A percentile compares a stretch with the other conserved stretches of the same genome.
Conservation (phyloP, 2,888 invertebrate genomes). For the Hoplodrina ambigua region DNA sequence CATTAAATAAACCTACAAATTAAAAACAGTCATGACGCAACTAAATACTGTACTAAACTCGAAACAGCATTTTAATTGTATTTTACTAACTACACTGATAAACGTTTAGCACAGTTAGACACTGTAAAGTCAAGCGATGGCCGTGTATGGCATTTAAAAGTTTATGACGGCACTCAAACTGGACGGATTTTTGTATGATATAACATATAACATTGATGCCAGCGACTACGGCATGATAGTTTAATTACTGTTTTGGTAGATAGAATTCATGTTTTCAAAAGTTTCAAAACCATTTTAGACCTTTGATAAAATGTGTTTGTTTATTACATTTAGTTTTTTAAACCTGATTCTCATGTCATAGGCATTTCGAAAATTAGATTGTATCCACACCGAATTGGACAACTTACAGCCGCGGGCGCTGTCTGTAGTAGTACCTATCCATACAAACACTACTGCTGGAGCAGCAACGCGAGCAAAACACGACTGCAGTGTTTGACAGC, state of each 20-base stretch:
- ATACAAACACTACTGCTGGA: no score
- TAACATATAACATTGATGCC: neutral
- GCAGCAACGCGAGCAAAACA: no score
- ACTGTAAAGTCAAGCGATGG: conserved; percentile 7
- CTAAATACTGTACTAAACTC: conserved; percentile 29
- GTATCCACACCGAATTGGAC: no score
- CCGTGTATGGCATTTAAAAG: conserved; percentile 20
- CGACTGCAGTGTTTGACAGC: no score
- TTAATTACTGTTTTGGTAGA: neutral
- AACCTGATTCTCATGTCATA: no score
- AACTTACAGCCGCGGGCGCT: no score
- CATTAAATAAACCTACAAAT: neutral
- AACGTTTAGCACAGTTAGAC: conserved; percentile 13
- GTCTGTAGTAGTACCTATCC: no score
- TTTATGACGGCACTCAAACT: conserved; percentile 33
- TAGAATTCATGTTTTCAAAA: neutral
- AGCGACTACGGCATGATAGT: neutral
- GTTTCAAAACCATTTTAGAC: no score
- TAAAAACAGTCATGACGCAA: conserved; percentile 6
- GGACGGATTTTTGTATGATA: conserved; percentile 16
- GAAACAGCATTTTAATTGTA: conserved; percentile 20
- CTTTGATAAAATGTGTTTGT: no score
- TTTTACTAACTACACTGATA: conserved; percentile 35
- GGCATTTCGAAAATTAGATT: no score
- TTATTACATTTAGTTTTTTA: no score